Evolutionary conservation across 1,140 invertebrate genomes (phyloP), one percentile per base, ranked within the genome.

Genomic region (Conopomorpha cramerella): DNA sequence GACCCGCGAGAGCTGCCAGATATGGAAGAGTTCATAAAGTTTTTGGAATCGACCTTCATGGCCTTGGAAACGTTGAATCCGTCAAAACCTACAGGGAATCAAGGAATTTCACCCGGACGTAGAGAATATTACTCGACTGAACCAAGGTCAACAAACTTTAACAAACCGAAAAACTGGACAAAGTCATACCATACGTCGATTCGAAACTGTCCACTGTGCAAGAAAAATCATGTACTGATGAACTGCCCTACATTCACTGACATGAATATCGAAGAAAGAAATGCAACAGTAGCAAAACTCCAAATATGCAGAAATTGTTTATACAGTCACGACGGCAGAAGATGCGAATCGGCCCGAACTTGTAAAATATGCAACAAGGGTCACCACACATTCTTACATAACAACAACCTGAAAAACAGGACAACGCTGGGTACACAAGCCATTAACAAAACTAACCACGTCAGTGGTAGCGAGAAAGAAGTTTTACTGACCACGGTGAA

Each of bases 41-140:
- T 39, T 39, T 18, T 46, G 12, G 39, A 45, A 35, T 31, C 10
- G 1, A 45, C 41, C 10, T 45, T 45, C 16, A 45, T 32, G 1
- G 15, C 36, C 0, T 12, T 45, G 11, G 36, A 45, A 41, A 27
- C n/a, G n/a, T n/a, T n/a, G n/a, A n/a, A n/a, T n/a, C 39, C 19
- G 19, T 23, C 19, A 23, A 23, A 23, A 23, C 19, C 10, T 6
- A 23, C n/a, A n/a, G n/a, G n/a, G n/a, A n/a, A n/a, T n/a, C n/a
- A n/a, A n/a, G n/a, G n/a, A n/a, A n/a, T n/a, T n/a, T 23, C 19
- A 23, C 19, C 19, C 19, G 10, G 19, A 6, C 4, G 19, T 23
- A 10, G 10, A 23, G 10, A 23, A 10, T 23, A 23, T 23, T 23
- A 23, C 19, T 6, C 4, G 19, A 23, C 4, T 23, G 10, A 23